Evolutionary conservation across 64 coral and sea anemone genomes (phyloP).

Genomic region (Porites australiensis): DNA sequence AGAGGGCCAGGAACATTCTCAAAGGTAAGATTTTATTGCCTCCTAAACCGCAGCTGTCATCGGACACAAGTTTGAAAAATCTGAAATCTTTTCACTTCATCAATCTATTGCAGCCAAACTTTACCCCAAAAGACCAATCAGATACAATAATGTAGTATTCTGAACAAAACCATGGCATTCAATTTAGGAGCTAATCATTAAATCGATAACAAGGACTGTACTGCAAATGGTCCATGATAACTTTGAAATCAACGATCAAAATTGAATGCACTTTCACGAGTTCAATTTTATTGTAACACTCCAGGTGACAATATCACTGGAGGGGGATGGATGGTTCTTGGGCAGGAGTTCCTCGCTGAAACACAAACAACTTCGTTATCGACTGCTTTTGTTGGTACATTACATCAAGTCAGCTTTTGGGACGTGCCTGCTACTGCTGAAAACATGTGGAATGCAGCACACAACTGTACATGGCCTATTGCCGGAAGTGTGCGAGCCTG

Average conservation of each 20-base stretch:
- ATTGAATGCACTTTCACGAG: not conserved
- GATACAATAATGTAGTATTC: too few relatives aligned
- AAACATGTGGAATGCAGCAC: slow-evolving; percentile 73
- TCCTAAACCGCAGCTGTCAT: too few relatives aligned
- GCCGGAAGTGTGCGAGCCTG: slow-evolving; percentile 45
- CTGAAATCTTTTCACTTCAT: too few relatives aligned
- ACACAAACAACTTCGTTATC: not conserved
- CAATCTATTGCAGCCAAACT: too few relatives aligned
- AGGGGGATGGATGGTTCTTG: slow-evolving; percentile 57
- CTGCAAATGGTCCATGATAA: too few relatives aligned
- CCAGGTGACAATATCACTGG: not conserved
- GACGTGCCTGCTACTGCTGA: slow-evolving; percentile 8
- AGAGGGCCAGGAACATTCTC: not conserved
- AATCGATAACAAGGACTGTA: too few relatives aligned
- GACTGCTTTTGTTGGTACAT: slow-evolving; percentile 52
- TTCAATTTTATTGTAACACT: not conserved
- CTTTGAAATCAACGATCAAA: too few relatives aligned
- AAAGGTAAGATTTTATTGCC: not conserved
- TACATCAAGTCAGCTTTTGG: slow-evolving; percentile 72
- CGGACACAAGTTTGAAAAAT: too few relatives aligned
- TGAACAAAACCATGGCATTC: too few relatives aligned
- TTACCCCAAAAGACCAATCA: too few relatives aligned
- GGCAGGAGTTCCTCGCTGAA: slow-evolving; percentile 12
- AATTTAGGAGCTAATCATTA: too few relatives aligned
- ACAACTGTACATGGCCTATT: slow-evolving; percentile 56